A percentile compares a stretch with the other conserved stretches of the same genome.
Evolutionary conservation across 2,113 vertebrate genomes (phyloP).

Genomic region (Varanus komodoensis): DNA sequence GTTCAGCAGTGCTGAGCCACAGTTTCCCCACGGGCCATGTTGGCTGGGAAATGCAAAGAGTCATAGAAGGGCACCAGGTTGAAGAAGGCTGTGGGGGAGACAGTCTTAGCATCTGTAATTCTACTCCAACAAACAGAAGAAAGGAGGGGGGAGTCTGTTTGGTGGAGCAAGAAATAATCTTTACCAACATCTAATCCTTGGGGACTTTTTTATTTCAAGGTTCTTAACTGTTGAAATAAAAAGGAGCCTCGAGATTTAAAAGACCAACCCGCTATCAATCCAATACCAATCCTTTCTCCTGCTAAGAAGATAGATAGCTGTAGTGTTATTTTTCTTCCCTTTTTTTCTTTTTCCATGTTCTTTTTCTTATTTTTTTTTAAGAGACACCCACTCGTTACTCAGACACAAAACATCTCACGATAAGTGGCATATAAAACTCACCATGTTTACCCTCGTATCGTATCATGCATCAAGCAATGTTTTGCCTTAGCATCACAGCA

Average conservation of each 20-base stretch:
- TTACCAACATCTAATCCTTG: conserved; percentile 72
- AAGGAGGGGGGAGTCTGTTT: conserved; percentile 45
- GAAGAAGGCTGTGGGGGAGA: background rate
- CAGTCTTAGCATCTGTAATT: background rate
- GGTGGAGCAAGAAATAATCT: conserved; percentile 62
- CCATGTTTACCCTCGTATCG: conserved; percentile 43
- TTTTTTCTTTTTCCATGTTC: background rate
- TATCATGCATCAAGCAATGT: conserved; percentile 41
- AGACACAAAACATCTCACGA: conserved; percentile 33
- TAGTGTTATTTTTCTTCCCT: background rate
- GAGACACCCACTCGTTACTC: conserved; percentile 43
- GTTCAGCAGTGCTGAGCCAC: too few species aligned
- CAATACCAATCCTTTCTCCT: conserved; percentile 38
- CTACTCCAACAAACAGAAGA: background rate
- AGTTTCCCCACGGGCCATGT: too few species aligned
- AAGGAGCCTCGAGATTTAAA: conserved; percentile 67
- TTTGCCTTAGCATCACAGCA: conserved; percentile 46
- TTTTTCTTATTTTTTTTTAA: background rate
- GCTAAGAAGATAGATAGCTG: conserved; percentile 47
- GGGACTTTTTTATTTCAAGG: conserved; percentile 73
- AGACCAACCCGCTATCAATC: conserved; percentile 60
- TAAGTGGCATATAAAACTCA: conserved; percentile 40
- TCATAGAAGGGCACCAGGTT: too few species aligned
- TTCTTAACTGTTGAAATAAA: conserved; percentile 76
- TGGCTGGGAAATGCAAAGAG: too few species aligned